Conservation (phyloP, 2,888 invertebrate genomes). For the Rhingia rostrata region DNA sequence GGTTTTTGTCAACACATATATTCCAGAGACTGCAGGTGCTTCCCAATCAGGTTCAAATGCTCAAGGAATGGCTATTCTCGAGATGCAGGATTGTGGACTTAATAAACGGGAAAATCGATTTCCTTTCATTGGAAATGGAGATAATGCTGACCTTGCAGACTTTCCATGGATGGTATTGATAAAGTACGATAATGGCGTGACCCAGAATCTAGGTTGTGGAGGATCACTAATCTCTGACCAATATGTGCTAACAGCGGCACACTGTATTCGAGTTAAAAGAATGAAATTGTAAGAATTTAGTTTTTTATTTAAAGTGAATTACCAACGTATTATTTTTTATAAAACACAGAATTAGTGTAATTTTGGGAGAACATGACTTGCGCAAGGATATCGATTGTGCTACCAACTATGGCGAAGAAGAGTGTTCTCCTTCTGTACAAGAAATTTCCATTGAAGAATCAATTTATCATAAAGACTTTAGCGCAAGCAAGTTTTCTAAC, state of each 20-base stretch:
- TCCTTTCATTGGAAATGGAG: constrained; percentile 84
- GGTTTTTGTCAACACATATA: too few species aligned
- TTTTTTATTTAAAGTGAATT: background rate
- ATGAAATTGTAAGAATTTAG: constrained; percentile 60
- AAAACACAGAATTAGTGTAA: constrained; percentile 79
- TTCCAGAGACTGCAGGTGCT: too few species aligned
- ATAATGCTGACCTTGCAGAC: constrained; percentile 85
- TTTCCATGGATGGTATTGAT: constrained; percentile 90
- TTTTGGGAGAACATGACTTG: constrained; percentile 82
- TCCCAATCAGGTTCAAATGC: too few species aligned
- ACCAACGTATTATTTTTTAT: background rate
- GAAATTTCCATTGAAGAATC: constrained; percentile 79
- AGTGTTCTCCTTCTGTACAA: constrained; percentile 82
- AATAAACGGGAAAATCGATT: too few species aligned
- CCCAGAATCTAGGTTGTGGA: constrained; percentile 78
- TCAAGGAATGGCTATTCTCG: too few species aligned
- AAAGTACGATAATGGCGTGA: constrained; percentile 82
- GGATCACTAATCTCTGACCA: constrained; percentile 75
- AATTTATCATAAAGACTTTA: constrained; percentile 84
- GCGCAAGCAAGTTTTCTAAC: constrained; percentile 80
- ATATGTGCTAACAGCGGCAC: constrained; percentile 77
- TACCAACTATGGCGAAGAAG: constrained; percentile 58
- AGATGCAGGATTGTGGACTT: too few species aligned
- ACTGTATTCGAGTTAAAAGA: constrained; percentile 69
- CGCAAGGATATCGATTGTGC: constrained; percentile 79